Conservation (phyloP, 2,888 invertebrate species). For the Cheilosia pagana region DNA sequence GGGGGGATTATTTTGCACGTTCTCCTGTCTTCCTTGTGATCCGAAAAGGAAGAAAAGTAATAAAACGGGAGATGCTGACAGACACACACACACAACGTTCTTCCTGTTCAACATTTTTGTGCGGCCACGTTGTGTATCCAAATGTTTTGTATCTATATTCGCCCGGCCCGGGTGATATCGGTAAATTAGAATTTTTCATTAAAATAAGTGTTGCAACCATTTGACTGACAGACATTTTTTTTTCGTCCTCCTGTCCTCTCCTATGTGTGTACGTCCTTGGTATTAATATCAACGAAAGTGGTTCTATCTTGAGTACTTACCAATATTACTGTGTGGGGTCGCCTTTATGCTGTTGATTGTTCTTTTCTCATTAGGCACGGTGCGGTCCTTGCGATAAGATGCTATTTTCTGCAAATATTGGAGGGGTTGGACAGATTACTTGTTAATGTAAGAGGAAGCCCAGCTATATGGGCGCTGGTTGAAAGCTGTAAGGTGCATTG, state of each 20-base stretch:
- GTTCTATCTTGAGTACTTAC: constrained; percentile 75
- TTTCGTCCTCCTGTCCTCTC: background rate
- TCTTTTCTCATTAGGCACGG: constrained; percentile 75
- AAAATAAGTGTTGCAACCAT: constrained; percentile 77
- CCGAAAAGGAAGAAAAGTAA: constrained; percentile 63
- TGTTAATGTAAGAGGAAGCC: constrained; percentile 58
- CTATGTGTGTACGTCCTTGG: constrained; percentile 15
- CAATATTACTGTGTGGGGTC: constrained; percentile 64
- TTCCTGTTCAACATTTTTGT: constrained; percentile 19
- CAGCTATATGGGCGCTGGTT: background rate
- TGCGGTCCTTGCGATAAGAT: constrained; percentile 69
- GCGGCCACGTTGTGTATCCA: constrained; percentile 36
- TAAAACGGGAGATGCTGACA: constrained; percentile 52
- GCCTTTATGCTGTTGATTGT: constrained; percentile 68
- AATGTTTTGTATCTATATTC: constrained; percentile 55
- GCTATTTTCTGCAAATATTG: constrained; percentile 63
- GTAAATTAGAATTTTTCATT: constrained; percentile 78
- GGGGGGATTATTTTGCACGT: constrained; percentile 23
- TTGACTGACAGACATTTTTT: constrained; percentile 74
- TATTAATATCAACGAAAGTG: constrained; percentile 73
- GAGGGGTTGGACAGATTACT: constrained; percentile 74
- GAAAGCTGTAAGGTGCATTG: constrained; percentile 75
- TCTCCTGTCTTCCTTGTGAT: constrained; percentile 26
- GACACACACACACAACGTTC: constrained; percentile 35
- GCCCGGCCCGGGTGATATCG: constrained; percentile 72